Conservation (phyloP, 2,113 vertebrate genomes). For the Lampris incognitus region DNA sequence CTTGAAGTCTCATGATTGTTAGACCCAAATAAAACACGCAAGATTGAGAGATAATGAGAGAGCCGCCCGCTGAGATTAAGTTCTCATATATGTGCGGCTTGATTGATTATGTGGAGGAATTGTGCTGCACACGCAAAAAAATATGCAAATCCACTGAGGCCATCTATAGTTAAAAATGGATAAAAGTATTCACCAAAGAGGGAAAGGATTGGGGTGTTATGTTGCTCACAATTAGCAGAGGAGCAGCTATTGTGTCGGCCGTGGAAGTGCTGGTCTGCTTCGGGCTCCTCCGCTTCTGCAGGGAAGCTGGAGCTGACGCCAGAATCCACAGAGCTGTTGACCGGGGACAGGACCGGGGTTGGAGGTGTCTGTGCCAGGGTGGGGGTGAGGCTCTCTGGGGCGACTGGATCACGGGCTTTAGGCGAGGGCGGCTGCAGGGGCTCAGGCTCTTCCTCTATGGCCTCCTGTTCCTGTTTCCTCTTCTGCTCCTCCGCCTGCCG, state of each 20-base stretch:
- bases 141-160: too few species aligned
- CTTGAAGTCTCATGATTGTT: too few species aligned
- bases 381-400: conserved; percentile 46
- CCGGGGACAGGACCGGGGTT: conserved; percentile 53
- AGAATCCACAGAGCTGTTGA: conserved; percentile 75
- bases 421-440: conserved; percentile 28
- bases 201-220: background rate
- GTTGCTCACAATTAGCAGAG: conserved; percentile 89
- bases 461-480: conserved; percentile 69
- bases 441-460: conserved; percentile 72
- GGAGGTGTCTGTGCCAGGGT: conserved; percentile 34
- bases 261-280: conserved; percentile 91
- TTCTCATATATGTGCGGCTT: too few species aligned
- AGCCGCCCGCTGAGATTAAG: too few species aligned
- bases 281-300: conserved; percentile 90
- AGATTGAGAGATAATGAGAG: too few species aligned
- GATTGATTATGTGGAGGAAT: too few species aligned
- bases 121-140: too few species aligned
- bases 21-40: too few species aligned
- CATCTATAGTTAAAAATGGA: too few species aligned
- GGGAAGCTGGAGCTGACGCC: conserved; percentile 61
- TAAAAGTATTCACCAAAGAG: too few species aligned
- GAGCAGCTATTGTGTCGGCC: conserved; percentile 90
- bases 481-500: conserved; percentile 76
- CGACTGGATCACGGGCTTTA: conserved; percentile 9